Conservation (phyloP, 2,113 vertebrate species). For the Symphodus melops region DNA sequence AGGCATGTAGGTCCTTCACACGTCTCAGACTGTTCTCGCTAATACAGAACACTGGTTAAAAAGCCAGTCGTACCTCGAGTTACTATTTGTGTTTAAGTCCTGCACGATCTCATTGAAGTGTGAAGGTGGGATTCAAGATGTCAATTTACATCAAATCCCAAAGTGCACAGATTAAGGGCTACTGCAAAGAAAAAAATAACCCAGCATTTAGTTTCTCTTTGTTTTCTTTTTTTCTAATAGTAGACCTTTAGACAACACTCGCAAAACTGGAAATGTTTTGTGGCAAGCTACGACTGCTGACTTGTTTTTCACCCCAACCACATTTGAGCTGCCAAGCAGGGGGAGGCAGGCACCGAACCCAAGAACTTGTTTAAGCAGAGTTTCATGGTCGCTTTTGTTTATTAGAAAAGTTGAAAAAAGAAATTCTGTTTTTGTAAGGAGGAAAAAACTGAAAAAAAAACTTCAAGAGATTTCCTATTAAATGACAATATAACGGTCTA, state of each 20-base stretch:
- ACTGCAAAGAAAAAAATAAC: neutral
- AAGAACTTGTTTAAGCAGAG: neutral
- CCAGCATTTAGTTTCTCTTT: neutral
- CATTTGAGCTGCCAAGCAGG: conserved; percentile 37
- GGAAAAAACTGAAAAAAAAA: neutral
- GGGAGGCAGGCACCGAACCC: conserved; percentile 6
- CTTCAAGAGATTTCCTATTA: neutral
- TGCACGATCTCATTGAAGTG: conserved; percentile 1
- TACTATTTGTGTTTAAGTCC: conserved; percentile 2
- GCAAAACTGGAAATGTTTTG: conserved; percentile 63
- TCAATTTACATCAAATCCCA: neutral
- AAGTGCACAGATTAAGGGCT: neutral
- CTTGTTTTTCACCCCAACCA: conserved; percentile 44
- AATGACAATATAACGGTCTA: neutral
- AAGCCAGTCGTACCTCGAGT: neutral
- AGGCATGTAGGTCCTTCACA: conserved; percentile 9
- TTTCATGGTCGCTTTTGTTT: conserved; percentile 21
- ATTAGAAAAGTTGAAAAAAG: conserved; percentile 26
- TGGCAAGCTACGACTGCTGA: conserved; percentile 36
- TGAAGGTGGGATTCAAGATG: conserved; percentile 3
- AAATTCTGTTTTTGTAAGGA: neutral
- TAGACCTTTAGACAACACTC: conserved; percentile 23
- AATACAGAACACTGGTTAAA: conserved; percentile 13
- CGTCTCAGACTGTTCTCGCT: neutral
- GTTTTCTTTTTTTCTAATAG: neutral